A percentile compares a stretch with the other conserved stretches of the same genome.
These are phyloP conservation scores for Aphaenogaster floridana DNA, from an alignment of 1,140 invertebrate species.

Conservation along the genomic window DNA sequence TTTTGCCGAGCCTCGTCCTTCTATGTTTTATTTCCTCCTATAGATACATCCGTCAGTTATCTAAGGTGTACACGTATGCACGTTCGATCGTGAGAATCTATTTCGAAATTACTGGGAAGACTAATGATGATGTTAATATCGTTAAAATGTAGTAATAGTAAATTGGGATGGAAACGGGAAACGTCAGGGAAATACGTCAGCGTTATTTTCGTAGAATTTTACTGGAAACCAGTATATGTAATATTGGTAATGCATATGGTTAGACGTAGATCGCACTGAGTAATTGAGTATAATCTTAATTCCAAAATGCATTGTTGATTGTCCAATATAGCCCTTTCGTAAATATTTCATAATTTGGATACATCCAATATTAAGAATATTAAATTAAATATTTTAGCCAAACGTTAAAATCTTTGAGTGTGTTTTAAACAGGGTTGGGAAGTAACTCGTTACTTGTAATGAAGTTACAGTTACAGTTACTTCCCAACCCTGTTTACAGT, in stretches of 20 bases:
- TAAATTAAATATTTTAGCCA: background rate
- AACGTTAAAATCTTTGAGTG: background rate
- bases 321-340: background rate
- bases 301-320: background rate
- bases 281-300: background rate
- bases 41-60: conserved; percentile 54
- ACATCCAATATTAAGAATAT: background rate
- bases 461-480: no score
- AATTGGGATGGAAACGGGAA: background rate
- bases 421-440: background rate
- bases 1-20: conserved; percentile 66
- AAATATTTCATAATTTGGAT: background rate
- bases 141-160: conserved; percentile 10
- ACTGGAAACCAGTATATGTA: conserved; percentile 1
- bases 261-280: background rate
- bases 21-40: conserved; percentile 67
- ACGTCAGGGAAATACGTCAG: background rate
- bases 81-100: conserved; percentile 45
- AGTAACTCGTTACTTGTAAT: no score
- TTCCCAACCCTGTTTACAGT: no score
- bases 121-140: conserved; percentile 31
- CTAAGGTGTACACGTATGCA: conserved; percentile 37
- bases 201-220: conserved; percentile 7
- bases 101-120: conserved; percentile 29
- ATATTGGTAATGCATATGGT: conserved; percentile 12